Evolutionary conservation across 37 sponge, comb jelly and placozoan species (phyloP).

Genomic region (Hexactinellida sp.): DNA sequence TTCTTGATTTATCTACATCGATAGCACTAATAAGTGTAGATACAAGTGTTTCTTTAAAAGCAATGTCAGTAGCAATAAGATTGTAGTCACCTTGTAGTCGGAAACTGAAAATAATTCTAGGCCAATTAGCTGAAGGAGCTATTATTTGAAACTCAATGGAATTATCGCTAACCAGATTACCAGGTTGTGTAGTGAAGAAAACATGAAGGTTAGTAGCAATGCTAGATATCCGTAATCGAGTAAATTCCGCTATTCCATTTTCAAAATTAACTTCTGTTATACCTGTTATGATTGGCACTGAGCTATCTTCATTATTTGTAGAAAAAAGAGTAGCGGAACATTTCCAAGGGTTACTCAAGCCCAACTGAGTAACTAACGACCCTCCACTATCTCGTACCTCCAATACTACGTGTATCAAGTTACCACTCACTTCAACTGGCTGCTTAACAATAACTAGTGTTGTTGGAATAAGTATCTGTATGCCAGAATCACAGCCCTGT

Average conservation of each 20-base stretch:
- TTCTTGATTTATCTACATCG: not conserved
- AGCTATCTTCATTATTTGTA: not conserved
- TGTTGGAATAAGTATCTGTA: constrained; percentile 21
- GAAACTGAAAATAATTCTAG: constrained; percentile 28
- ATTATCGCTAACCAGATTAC: constrained; percentile 17
- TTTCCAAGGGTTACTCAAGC: constrained; percentile 48
- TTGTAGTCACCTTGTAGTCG: constrained; percentile 8
- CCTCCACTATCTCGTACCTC: constrained; percentile 33
- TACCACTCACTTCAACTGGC: constrained; percentile 38
- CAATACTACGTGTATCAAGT: constrained; percentile 47
- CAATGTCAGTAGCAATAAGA: not conserved
- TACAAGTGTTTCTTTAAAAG: not conserved
- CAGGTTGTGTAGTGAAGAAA: constrained; percentile 32
- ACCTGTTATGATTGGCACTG: constrained; percentile 27
- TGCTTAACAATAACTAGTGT: constrained; percentile 20
- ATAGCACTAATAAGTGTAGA: not conserved
- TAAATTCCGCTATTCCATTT: constrained; percentile 54
- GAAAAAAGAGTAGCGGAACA: constrained; percentile 37
- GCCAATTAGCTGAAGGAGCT: constrained; percentile 23
- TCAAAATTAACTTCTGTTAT: constrained; percentile 34
- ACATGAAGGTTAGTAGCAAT: constrained; percentile 30
- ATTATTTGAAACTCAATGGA: constrained; percentile 32
- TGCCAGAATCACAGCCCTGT: not conserved
- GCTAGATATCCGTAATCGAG: constrained; percentile 41
- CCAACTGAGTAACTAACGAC: constrained; percentile 37